Evolutionary conservation across 37 sponge, comb jelly and placozoan species (phyloP).

Genomic region (Ianthella basta): DNA sequence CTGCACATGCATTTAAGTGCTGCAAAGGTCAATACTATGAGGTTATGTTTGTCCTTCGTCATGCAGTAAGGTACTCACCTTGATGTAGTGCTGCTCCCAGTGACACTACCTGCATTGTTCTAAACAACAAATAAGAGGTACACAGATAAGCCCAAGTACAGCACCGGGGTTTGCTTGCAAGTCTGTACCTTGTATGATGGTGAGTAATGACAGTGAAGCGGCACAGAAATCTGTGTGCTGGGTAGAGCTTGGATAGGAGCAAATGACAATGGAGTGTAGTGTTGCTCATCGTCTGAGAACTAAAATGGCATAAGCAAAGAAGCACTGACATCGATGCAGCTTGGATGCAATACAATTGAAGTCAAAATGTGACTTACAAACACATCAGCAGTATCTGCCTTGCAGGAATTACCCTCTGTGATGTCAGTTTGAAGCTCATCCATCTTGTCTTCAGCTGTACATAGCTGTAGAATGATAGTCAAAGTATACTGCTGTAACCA

Average conservation of each 20-base stretch:
- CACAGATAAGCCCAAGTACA: too few species aligned
- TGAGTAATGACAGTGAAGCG: not conserved
- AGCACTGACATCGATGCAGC: not conserved
- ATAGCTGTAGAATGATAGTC: too few species aligned
- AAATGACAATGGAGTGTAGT: conserved; percentile 51
- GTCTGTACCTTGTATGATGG: conserved; percentile 1
- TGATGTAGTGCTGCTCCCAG: too few species aligned
- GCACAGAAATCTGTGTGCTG: conserved; percentile 1
- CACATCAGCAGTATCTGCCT: not conserved
- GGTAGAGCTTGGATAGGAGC: conserved; percentile 62
- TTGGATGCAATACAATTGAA: not conserved
- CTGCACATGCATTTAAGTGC: too few species aligned
- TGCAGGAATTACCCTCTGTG: not conserved
- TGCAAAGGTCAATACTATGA: too few species aligned
- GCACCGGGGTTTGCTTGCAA: too few species aligned
- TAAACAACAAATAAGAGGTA: too few species aligned
- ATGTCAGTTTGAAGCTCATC: not conserved
- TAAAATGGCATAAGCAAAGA: not conserved
- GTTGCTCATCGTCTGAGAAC: conserved; percentile 51
- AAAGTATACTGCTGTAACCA: too few species aligned
- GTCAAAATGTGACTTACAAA: not conserved
- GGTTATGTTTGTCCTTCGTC: too few species aligned
- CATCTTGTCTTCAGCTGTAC: not conserved
- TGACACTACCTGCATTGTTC: too few species aligned
- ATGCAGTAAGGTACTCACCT: too few species aligned